phyloP scores from a whole-genome alignment of 2,797 vertebrate species.

The Rachycentron canadum region DNA sequence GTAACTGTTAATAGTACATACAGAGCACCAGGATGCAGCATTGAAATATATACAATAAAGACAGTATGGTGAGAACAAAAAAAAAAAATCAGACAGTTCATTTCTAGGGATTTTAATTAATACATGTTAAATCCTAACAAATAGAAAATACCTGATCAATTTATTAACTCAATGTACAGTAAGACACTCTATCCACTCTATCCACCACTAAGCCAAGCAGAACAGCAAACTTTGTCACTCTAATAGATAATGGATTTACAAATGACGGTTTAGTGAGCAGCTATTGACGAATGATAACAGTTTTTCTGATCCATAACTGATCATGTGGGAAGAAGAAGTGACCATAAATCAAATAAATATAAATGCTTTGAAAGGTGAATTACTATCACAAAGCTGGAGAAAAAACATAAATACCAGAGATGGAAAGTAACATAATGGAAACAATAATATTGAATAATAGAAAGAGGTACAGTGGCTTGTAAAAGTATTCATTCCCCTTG shows the following conservation, averaged over 20 bases:
- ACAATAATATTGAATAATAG: too few species aligned
- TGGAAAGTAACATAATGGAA: too few species aligned
- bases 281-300: not conserved
- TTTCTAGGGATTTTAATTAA: not conserved
- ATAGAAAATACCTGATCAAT: not conserved
- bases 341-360: too few species aligned
- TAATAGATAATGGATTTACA: not conserved
- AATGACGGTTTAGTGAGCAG: too few species aligned
- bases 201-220: not conserved
- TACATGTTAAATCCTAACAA: not conserved
- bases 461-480: too few species aligned
- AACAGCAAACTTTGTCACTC: not conserved
- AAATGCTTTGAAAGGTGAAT: too few species aligned
- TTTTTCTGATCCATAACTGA: not conserved
- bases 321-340: too few species aligned
- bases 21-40: not conserved
- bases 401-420: too few species aligned
- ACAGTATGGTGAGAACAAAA: not conserved
- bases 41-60: too few species aligned
- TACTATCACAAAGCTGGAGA: too few species aligned
- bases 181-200: not conserved
- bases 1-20: conserved; percentile 9
- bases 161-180: not conserved
- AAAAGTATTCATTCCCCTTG: too few species aligned
- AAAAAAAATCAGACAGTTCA: not conserved